These are phyloP conservation scores for Zosterops pallidus DNA, from an alignment of 2,113 vertebrate species.

Conservation along the genomic window DNA sequence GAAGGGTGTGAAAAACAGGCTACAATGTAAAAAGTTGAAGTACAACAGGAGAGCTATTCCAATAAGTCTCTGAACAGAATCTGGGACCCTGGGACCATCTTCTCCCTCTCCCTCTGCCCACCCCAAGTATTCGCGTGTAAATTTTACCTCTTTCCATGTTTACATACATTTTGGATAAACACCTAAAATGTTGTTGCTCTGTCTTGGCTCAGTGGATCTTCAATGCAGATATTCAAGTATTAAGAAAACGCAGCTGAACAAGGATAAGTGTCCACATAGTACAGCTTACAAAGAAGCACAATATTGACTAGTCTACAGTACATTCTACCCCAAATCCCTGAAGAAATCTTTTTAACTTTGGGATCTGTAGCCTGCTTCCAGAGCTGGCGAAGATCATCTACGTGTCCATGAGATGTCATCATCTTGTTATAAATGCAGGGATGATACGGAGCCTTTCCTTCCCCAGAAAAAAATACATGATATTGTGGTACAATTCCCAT, in stretches of 20 bases:
- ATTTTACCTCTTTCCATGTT: slow-evolving; percentile 31
- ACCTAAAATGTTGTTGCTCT: slow-evolving; percentile 16
- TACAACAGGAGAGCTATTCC: slow-evolving; percentile 32
- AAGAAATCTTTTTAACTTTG: slow-evolving; percentile 65
- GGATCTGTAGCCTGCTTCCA: slow-evolving; percentile 84
- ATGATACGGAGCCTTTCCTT: slow-evolving; percentile 87
- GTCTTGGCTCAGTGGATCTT: slow-evolving; percentile 74
- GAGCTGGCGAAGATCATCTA: slow-evolving; percentile 79
- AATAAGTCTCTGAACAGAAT: neutral
- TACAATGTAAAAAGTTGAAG: neutral
- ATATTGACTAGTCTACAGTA: slow-evolving; percentile 86
- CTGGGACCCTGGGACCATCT: neutral
- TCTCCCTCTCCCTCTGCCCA: neutral
- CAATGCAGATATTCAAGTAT: slow-evolving; percentile 62
- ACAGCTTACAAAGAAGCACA: slow-evolving; percentile 82
- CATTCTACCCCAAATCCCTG: slow-evolving; percentile 75
- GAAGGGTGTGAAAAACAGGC: neutral
- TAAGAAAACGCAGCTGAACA: slow-evolving; percentile 88
- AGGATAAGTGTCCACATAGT: slow-evolving; percentile 78
- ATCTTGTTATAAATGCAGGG: slow-evolving; percentile 92
- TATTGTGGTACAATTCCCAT: slow-evolving; percentile 85
- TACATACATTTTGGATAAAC: slow-evolving; percentile 26
- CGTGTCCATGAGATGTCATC: slow-evolving; percentile 93
- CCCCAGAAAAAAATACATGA: slow-evolving; percentile 89
- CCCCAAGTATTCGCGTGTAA: slow-evolving; percentile 19